Evolutionary conservation across 1,140 invertebrate species (phyloP).

Genomic region (Protaetia brevitarsis): DNA sequence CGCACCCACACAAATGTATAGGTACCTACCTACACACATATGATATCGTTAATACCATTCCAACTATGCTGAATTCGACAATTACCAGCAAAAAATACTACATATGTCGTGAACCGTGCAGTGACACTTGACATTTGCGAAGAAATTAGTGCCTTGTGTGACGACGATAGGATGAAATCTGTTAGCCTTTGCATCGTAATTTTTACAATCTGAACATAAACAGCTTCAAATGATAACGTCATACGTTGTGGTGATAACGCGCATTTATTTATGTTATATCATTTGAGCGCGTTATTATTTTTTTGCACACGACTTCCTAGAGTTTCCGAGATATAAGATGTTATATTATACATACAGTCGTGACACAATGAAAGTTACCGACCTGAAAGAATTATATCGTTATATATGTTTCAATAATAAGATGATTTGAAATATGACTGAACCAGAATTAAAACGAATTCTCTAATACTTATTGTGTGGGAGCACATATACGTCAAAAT

Average conservation of each 20-base stretch:
- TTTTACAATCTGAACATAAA: conserved; percentile 13
- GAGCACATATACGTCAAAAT: too few relatives aligned
- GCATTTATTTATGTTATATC: conserved; percentile 4
- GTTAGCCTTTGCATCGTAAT: conserved; percentile 16
- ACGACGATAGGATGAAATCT: neutral
- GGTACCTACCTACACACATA: too few relatives aligned
- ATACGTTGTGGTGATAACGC: neutral
- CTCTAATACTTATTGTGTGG: too few relatives aligned
- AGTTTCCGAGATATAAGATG: neutral
- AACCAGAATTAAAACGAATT: too few relatives aligned
- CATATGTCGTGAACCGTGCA: neutral
- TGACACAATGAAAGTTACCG: neutral
- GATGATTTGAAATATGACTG: too few relatives aligned
- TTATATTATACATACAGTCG: neutral
- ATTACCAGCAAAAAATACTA: too few relatives aligned
- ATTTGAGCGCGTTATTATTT: conserved; percentile 17
- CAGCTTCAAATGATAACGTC: conserved; percentile 10
- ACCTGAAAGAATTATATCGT: too few relatives aligned
- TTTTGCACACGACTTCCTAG: conserved; percentile 12
- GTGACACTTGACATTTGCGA: neutral
- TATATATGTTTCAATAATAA: too few relatives aligned
- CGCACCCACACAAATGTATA: too few relatives aligned
- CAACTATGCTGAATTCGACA: too few relatives aligned
- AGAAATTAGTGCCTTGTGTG: neutral
- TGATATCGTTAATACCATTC: too few relatives aligned